A percentile compares a stretch with the other conserved stretches of the same genome.
phyloP scores from a whole-genome alignment of 2,797 vertebrate genomes.

The Falco peregrinus region DNA sequence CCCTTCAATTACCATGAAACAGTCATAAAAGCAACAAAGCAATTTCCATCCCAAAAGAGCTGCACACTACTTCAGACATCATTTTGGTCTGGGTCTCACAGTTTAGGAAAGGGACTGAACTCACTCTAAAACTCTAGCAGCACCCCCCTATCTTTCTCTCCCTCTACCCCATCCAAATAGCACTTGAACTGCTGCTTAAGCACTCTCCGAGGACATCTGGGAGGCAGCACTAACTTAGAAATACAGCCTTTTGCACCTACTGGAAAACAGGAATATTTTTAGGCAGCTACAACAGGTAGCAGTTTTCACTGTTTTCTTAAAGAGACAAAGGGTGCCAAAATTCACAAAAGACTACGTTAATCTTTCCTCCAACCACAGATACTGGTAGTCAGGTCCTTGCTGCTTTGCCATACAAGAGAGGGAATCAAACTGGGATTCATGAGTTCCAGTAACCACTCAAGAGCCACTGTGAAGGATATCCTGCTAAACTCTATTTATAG shows the following conservation, averaged over 20 bases:
- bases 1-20: not conserved
- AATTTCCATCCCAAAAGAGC: not conserved
- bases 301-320: not conserved
- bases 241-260: not conserved
- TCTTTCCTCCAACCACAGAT: not conserved
- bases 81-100: not conserved
- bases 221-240: not conserved
- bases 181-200: not conserved
- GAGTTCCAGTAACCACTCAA: not conserved
- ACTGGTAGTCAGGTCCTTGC: not conserved
- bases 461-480: constrained; percentile 18
- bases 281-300: not conserved
- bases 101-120: not conserved
- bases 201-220: not conserved
- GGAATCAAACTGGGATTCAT: not conserved
- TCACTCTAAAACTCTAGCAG: not conserved
- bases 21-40: not conserved
- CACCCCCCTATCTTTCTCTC: not conserved
- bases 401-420: not conserved
- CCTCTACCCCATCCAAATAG: not conserved
- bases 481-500: constrained; percentile 42
- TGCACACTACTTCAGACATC: not conserved
- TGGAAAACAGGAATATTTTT: not conserved
- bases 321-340: not conserved
- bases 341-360: not conserved